These are phyloP conservation scores for Nasonia giraulti DNA, from an alignment of 1,140 invertebrate species.

Conservation along the genomic window DNA sequence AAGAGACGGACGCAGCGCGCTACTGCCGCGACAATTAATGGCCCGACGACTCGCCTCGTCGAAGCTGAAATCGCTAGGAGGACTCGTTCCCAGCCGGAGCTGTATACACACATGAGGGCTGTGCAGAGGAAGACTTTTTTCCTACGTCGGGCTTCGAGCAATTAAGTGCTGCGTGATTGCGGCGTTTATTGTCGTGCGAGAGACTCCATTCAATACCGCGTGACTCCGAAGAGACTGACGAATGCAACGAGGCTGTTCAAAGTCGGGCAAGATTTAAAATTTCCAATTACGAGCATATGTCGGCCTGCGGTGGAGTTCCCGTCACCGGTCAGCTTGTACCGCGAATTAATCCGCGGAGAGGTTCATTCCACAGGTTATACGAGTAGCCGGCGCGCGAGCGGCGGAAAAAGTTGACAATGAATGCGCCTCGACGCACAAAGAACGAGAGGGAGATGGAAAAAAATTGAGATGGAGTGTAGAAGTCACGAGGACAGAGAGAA, in stretches of 20 bases:
- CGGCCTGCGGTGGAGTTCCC: background rate
- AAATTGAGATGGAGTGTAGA: background rate
- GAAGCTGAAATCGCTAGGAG: background rate
- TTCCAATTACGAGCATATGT: background rate
- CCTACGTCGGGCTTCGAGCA: background rate
- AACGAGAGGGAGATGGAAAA: slow-evolving; percentile 33
- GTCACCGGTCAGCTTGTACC: background rate
- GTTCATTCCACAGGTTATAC: slow-evolving; percentile 40
- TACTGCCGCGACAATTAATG: slow-evolving; percentile 45
- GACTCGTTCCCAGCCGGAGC: too few species aligned
- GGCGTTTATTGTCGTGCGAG: background rate
- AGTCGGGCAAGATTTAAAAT: too few species aligned
- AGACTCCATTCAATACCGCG: background rate
- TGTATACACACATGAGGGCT: background rate
- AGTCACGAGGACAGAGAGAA: background rate
- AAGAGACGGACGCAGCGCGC: background rate
- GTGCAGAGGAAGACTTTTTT: background rate
- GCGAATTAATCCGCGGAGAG: slow-evolving; percentile 29
- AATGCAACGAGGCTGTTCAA: too few species aligned
- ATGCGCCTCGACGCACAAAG: slow-evolving; percentile 15
- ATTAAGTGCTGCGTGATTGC: background rate
- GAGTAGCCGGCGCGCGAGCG: background rate
- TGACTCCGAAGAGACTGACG: too few species aligned
- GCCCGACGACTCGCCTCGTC: background rate
- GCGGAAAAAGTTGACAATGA: slow-evolving; percentile 48